phyloP scores from a whole-genome alignment of 2,888 invertebrate species.

The Neria commutata region DNA sequence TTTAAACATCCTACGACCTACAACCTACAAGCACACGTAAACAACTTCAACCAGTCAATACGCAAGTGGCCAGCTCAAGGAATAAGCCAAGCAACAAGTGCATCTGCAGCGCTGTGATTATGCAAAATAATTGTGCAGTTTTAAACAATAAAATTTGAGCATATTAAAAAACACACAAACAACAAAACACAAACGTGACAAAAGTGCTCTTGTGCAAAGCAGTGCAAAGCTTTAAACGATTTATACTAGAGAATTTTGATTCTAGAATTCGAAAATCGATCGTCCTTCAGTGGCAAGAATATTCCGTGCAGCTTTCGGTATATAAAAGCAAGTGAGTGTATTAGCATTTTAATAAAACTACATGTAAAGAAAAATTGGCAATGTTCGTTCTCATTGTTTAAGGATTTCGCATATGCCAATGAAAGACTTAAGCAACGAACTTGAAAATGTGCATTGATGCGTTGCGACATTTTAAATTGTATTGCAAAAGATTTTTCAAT shows the following conservation, averaged over 20 bases:
- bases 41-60: background rate
- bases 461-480: no score
- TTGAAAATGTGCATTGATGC: no score
- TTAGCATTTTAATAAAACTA: background rate
- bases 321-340: no score
- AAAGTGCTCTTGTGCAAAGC: background rate
- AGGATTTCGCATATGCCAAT: no score
- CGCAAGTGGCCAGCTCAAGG: background rate
- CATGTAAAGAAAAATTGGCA: background rate
- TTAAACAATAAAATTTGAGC: background rate
- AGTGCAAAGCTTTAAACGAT: background rate
- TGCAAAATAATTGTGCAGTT: slow-evolving; percentile 1
- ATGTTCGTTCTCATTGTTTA: background rate
- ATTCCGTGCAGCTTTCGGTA: background rate
- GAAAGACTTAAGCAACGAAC: background rate
- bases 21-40: background rate
- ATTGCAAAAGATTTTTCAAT: no score
- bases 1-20: background rate
- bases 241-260: background rate
- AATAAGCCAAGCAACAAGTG: background rate
- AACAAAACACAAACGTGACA: background rate
- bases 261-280: background rate
- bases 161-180: background rate
- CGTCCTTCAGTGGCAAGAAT: background rate
- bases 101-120: background rate